These are phyloP conservation scores for Stictocephala bisonia DNA, from an alignment of 2,888 invertebrate species.

Conservation along the genomic window DNA sequence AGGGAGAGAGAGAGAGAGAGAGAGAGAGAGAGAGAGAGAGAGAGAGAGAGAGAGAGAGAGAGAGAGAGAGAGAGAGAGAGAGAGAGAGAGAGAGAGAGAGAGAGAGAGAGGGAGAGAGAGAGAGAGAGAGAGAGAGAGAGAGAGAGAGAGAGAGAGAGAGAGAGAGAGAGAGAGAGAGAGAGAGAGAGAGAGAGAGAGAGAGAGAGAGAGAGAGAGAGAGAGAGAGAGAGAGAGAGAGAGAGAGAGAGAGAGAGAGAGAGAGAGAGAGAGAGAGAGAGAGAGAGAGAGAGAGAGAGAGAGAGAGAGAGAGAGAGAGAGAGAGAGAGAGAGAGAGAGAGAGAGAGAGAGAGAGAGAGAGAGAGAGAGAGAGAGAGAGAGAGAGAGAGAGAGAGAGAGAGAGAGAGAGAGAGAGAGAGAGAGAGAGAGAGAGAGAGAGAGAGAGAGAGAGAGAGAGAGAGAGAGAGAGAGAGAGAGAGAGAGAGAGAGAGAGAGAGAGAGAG, in stretches of 20 bases:
- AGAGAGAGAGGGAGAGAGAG: not conserved
- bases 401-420: conserved; percentile 21
- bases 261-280: not conserved
- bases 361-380: conserved; percentile 18
- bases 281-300: not conserved
- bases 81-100: not conserved
- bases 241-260: not conserved
- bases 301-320: conserved; percentile 6
- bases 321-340: conserved; percentile 24
- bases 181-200: not conserved
- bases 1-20: not conserved
- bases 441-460: conserved; percentile 12
- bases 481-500: not conserved
- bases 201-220: not conserved
- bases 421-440: conserved; percentile 13
- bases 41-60: not conserved
- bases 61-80: not conserved
- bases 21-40: conserved; percentile 26
- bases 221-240: not conserved
- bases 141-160: not conserved
- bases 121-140: not conserved
- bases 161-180: not conserved
- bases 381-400: conserved; percentile 23
- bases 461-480: conserved; percentile 37
- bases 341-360: conserved; percentile 28